phyloP scores from a whole-genome alignment of 2,888 invertebrate species.

The Leptopilina drosophilae region DNA sequence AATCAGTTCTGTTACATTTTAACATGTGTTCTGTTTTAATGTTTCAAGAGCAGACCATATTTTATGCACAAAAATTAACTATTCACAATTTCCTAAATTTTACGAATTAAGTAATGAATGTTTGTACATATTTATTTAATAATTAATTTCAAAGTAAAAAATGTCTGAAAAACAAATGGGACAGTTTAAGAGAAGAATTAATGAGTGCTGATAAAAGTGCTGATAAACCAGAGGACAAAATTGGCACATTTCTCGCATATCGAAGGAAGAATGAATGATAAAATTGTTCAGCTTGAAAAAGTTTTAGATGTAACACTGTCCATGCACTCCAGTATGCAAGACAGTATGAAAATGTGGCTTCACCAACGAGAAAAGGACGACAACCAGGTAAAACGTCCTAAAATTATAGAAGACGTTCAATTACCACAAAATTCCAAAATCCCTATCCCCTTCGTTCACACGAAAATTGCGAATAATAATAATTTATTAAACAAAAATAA shows the following conservation, averaged over 20 bases:
- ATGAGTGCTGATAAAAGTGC: neutral
- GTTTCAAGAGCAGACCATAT: neutral
- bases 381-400: neutral
- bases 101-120: neutral
- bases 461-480: neutral
- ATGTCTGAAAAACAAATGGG: slow-evolving; percentile 37
- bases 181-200: slow-evolving; percentile 5
- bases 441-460: neutral
- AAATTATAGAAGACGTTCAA: neutral
- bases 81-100: neutral
- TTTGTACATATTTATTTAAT: neutral
- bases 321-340: neutral
- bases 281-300: neutral
- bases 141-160: slow-evolving; percentile 16
- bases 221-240: neutral
- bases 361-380: neutral
- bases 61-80: neutral
- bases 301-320: neutral
- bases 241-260: neutral
- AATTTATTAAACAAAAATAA: neutral
- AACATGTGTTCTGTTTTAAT: slow-evolving; percentile 37
- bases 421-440: neutral
- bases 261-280: neutral
- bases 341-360: neutral
- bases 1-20: slow-evolving; percentile 18